These are phyloP conservation scores for Ochotona curzoniae DNA, from an alignment of 2,113 vertebrate genomes.

Conservation along the genomic window DNA sequence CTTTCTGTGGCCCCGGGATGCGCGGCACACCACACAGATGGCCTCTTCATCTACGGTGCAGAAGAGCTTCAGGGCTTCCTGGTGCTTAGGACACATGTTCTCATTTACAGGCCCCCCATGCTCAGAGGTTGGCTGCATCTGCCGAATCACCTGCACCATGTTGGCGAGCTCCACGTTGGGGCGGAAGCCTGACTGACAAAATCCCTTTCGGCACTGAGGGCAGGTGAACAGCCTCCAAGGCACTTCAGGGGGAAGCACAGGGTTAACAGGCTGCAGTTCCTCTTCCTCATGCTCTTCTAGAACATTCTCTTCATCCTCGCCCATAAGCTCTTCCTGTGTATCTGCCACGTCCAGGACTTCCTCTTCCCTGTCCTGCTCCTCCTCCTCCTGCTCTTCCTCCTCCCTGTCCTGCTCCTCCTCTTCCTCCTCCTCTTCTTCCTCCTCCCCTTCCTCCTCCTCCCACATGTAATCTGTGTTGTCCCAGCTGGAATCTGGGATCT, in stretches of 20 bases:
- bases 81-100: constrained; percentile 73
- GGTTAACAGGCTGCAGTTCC: not conserved
- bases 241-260: not conserved
- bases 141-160: constrained; percentile 84
- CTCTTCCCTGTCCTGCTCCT: not conserved
- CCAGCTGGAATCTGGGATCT: not conserved
- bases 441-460: constrained; percentile 25
- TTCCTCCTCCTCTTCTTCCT: not conserved
- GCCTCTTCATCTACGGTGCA: constrained; percentile 83
- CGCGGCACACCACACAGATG: constrained; percentile 86
- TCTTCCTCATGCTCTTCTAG: constrained; percentile 52
- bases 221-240: constrained; percentile 77
- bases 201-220: constrained; percentile 81
- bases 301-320: not conserved
- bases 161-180: constrained; percentile 84
- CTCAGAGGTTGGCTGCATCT: constrained; percentile 73
- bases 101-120: not conserved
- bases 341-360: not conserved
- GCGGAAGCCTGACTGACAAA: constrained; percentile 74
- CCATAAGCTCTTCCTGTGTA: constrained; percentile 42
- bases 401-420: constrained; percentile 1
- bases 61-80: constrained; percentile 85
- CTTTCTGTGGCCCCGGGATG: constrained; percentile 78
- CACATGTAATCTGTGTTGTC: not conserved
- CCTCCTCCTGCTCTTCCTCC: not conserved